Evolutionary conservation across 2,797 vertebrate genomes (phyloP).

Genomic region (Pseudochaenichthys georgianus): DNA sequence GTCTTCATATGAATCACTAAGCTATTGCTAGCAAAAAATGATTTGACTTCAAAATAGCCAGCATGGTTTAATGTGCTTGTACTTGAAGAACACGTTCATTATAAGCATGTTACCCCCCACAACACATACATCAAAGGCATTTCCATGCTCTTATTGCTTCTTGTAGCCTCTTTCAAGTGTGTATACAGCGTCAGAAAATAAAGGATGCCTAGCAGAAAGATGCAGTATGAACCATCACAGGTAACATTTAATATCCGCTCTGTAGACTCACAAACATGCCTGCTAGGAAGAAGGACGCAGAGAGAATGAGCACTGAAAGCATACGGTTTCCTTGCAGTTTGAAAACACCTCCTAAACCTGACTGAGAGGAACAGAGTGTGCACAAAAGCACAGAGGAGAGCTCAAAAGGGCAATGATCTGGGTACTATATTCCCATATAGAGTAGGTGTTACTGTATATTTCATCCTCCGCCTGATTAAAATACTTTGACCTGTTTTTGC

Average conservation of each 20-base stretch:
- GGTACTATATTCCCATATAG: not conserved
- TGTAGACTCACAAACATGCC: conserved; percentile 49
- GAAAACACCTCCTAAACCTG: conserved; percentile 23
- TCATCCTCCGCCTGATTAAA: not conserved
- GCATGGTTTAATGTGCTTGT: not conserved
- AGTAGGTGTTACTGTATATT: not conserved
- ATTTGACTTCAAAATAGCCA: no score
- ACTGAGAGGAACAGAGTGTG: conserved; percentile 20
- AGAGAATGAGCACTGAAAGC: conserved; percentile 24
- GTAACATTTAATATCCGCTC: conserved; percentile 52
- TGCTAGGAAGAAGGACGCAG: conserved; percentile 37
- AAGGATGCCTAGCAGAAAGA: conserved; percentile 22
- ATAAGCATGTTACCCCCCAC: not conserved
- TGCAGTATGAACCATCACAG: conserved; percentile 9
- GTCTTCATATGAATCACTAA: conserved; percentile 1
- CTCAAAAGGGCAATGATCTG: not conserved
- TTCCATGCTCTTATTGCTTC: not conserved
- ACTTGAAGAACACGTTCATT: conserved; percentile 3
- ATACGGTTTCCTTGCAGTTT: conserved; percentile 29
- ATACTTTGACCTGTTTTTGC: not conserved
- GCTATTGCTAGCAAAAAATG: conserved; percentile 3
- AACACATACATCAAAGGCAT: not conserved
- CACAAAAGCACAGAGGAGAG: conserved; percentile 8
- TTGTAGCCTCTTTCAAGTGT: not conserved
- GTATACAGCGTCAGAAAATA: conserved; percentile 26